Conservation (phyloP, 2,797 vertebrate genomes). For the Cirrhinus mrigala region DNA sequence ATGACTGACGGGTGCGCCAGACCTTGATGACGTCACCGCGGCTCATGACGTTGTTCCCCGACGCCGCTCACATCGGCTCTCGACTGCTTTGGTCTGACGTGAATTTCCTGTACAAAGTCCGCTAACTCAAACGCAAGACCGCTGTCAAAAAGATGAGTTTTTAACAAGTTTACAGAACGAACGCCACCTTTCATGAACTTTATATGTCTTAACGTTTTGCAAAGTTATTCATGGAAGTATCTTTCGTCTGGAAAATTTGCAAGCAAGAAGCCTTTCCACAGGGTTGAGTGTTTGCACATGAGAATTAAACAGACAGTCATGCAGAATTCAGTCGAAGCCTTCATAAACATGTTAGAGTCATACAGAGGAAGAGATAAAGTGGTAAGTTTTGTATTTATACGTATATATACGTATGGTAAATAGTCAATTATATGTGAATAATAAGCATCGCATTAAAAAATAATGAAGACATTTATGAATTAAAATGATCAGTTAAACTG, state of each 20-base stretch:
- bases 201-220: neutral
- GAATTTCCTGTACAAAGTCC: conserved; percentile 73
- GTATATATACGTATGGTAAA: neutral
- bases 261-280: neutral
- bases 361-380: conserved; percentile 91
- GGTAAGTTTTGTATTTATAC: conserved; percentile 72
- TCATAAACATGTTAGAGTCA: conserved; percentile 84
- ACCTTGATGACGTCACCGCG: neutral
- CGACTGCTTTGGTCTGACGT: conserved; percentile 59
- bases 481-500: neutral
- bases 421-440: neutral
- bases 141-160: neutral
- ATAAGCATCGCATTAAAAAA: neutral
- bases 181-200: neutral
- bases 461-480: neutral
- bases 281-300: neutral
- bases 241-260: neutral
- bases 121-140: conserved; percentile 16
- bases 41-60: neutral
- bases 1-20: neutral
- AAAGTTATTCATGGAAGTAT: neutral
- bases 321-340: conserved; percentile 67
- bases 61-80: conserved; percentile 57
- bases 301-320: neutral
- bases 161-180: neutral